Percentiles rank a stretch among this genome's conserved stretches.
phyloP scores from a whole-genome alignment of 2,888 invertebrate species.

The Aleiodes leptofemur region DNA sequence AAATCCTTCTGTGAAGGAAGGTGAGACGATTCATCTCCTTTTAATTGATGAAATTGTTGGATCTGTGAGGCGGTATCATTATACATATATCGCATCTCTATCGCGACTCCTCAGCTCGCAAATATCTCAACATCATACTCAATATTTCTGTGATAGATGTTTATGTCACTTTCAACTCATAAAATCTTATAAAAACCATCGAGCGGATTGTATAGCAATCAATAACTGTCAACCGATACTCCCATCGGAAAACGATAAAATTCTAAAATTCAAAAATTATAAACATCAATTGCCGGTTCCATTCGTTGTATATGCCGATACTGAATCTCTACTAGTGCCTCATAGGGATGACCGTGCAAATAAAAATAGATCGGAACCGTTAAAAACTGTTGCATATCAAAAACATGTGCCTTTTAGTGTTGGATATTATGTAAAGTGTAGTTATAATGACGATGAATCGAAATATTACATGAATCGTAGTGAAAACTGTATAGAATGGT shows the following conservation, averaged over 20 bases:
- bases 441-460: too few species aligned
- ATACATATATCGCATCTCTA: background rate
- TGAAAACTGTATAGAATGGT: too few species aligned
- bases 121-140: background rate
- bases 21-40: background rate
- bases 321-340: constrained; percentile 43
- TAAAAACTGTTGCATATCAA: too few species aligned
- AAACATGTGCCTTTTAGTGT: too few species aligned
- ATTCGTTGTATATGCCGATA: constrained; percentile 50
- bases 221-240: background rate
- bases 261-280: constrained; percentile 46
- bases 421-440: too few species aligned
- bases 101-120: background rate
- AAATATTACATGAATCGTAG: too few species aligned
- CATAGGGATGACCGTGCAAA: background rate
- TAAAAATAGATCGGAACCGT: background rate
- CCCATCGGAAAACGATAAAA: constrained; percentile 41
- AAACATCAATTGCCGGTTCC: constrained; percentile 46
- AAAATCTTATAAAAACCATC: background rate
- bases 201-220: background rate
- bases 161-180: background rate
- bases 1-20: background rate
- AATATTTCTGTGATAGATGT: background rate
- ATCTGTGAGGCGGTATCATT: background rate
- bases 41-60: background rate